Evolutionary conservation across 2,113 vertebrate genomes (phyloP).

Genomic region (Blennius ocellaris): DNA sequence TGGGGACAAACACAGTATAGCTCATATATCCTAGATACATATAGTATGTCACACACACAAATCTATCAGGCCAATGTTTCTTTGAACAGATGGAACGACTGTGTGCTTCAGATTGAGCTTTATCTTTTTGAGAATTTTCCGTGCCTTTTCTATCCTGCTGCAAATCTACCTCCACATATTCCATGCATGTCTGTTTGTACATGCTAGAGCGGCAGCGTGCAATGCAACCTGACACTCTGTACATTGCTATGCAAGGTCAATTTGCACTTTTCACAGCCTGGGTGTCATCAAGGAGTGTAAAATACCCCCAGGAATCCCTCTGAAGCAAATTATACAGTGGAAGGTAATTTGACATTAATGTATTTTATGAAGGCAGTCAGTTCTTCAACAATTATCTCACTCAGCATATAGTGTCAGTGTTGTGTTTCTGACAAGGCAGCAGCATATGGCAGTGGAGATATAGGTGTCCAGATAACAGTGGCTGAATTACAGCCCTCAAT

Average conservation of each 20-base stretch:
- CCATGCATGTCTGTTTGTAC: slow-evolving; percentile 71
- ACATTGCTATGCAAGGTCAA: slow-evolving; percentile 66
- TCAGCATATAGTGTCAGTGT: too few relatives aligned
- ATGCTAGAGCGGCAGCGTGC: slow-evolving; percentile 64
- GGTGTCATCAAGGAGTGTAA: slow-evolving; percentile 43
- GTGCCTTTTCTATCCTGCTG: slow-evolving; percentile 27
- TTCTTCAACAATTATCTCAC: too few relatives aligned
- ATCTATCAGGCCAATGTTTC: slow-evolving; percentile 15
- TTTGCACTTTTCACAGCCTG: slow-evolving; percentile 61
- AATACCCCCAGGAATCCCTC: slow-evolving; percentile 33
- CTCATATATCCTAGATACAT: slow-evolving; percentile 1
- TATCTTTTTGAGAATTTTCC: slow-evolving; percentile 21
- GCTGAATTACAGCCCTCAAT: too few relatives aligned
- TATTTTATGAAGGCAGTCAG: too few relatives aligned
- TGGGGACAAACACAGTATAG: slow-evolving; percentile 1
- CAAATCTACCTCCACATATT: slow-evolving; percentile 56
- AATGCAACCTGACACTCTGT: slow-evolving; percentile 58
- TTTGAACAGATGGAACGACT: slow-evolving; percentile 18
- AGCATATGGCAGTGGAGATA: too few relatives aligned
- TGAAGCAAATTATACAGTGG: slow-evolving; percentile 3
- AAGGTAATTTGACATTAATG: too few relatives aligned
- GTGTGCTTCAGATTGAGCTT: not conserved
- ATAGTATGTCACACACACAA: not conserved
- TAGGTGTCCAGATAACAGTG: too few relatives aligned
- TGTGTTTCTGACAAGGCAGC: too few relatives aligned